These are phyloP conservation scores for Propithecus perrieri DNA, from an alignment of 2,797 vertebrate species.

Conservation along the genomic window DNA sequence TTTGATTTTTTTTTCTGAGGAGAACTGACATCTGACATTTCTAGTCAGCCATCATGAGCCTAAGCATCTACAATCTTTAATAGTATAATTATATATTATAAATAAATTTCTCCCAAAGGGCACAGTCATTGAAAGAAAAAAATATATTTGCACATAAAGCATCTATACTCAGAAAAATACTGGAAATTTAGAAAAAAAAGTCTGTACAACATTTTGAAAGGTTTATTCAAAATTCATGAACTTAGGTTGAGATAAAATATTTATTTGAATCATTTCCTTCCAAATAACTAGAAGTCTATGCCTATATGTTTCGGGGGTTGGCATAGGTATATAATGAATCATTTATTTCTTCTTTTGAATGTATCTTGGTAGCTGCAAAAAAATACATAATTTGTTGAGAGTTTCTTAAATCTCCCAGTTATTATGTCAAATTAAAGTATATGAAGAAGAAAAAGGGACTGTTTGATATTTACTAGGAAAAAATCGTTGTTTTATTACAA, in stretches of 20 bases:
- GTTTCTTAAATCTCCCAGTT: neutral
- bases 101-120: neutral
- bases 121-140: neutral
- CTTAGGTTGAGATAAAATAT: neutral
- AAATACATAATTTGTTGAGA: neutral
- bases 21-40: no score
- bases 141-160: neutral
- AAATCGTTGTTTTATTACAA: neutral
- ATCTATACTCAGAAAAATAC: neutral
- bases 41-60: no score
- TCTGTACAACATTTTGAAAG: neutral
- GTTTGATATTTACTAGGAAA: neutral
- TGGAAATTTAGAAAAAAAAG: neutral
- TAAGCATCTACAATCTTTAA: neutral
- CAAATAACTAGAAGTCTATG: neutral
- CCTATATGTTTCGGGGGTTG: neutral
- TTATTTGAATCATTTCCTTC: neutral
- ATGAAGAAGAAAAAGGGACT: neutral
- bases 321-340: neutral
- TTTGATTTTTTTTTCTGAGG: no score
- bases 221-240: neutral
- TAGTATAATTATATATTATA: neutral
- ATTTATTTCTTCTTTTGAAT: neutral
- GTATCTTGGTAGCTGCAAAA: neutral
- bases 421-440: neutral